phyloP scores from a whole-genome alignment of 2,113 vertebrate genomes.

The Pelmatolapia mariae region DNA sequence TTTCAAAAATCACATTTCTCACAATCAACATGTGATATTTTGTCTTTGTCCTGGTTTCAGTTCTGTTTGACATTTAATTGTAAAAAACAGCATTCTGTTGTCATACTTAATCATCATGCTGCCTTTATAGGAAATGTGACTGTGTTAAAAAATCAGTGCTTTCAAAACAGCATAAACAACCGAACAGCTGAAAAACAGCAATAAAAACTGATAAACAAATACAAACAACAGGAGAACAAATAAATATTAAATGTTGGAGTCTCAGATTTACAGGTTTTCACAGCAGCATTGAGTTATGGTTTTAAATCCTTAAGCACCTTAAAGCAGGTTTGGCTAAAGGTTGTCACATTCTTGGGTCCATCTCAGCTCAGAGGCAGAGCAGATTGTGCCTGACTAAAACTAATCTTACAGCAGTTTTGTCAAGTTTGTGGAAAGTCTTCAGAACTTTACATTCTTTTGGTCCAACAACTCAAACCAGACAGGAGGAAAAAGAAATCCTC shows the following conservation, averaged over 20 bases:
- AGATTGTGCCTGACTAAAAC: neutral
- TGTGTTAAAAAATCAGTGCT: neutral
- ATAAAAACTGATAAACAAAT: neutral
- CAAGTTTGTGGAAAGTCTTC: neutral
- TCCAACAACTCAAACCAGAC: neutral
- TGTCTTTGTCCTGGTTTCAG: neutral
- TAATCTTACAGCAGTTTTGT: neutral
- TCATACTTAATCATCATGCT: neutral
- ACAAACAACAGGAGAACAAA: neutral
- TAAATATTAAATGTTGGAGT: neutral
- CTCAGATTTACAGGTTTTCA: neutral
- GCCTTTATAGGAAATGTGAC: neutral
- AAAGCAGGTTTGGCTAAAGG: neutral
- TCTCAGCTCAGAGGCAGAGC: neutral
- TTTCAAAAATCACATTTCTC: neutral
- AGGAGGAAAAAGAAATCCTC: neutral
- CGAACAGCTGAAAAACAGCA: neutral
- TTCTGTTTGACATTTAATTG: neutral
- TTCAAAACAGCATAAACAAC: neutral
- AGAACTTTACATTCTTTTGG: neutral
- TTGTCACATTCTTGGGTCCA: neutral
- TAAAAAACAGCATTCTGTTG: neutral
- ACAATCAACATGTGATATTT: neutral
- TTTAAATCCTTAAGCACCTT: neutral
- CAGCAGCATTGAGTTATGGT: neutral